phyloP scores from a whole-genome alignment of 2,888 invertebrate species.

The Neoscelio sp. region DNA sequence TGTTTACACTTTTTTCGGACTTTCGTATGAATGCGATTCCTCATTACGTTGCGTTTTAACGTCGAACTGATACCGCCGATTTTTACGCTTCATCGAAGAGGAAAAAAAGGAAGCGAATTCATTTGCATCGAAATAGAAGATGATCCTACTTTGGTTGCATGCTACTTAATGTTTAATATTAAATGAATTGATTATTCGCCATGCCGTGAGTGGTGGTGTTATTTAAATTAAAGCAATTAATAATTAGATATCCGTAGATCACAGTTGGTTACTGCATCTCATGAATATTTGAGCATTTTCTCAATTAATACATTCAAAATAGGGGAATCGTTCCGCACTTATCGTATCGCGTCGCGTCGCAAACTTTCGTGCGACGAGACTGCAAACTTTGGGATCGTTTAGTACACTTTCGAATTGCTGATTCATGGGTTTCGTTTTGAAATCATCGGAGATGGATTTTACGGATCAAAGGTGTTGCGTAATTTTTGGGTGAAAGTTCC shows the following conservation, averaged over 20 bases:
- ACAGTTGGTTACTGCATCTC: constrained; percentile 11
- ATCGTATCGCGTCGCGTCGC: not conserved
- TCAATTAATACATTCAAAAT: constrained; percentile 35
- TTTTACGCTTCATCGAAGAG: too few species aligned
- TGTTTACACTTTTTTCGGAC: constrained; percentile 13
- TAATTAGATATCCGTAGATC: constrained; percentile 27
- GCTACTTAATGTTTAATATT: constrained; percentile 9
- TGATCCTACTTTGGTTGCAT: not conserved
- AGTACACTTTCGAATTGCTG: constrained; percentile 6
- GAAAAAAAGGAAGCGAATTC: too few species aligned
- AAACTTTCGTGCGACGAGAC: constrained; percentile 6
- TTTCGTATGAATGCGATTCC: too few species aligned
- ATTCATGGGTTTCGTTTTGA: not conserved
- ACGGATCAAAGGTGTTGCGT: not conserved
- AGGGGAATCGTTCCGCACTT: constrained; percentile 25
- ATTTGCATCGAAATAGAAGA: not conserved
- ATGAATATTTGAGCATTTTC: constrained; percentile 38
- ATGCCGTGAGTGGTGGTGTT: constrained; percentile 20
- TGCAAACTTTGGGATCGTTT: not conserved
- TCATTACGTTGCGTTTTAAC: not conserved
- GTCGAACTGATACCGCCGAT: not conserved
- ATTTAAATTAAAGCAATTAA: constrained; percentile 24
- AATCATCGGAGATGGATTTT: not conserved
- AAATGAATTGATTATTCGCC: constrained; percentile 15
- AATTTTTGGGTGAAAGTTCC: too few species aligned